Evolutionary conservation across 2,888 invertebrate species (phyloP).

Genomic region (Sinotaia quadrata): DNA sequence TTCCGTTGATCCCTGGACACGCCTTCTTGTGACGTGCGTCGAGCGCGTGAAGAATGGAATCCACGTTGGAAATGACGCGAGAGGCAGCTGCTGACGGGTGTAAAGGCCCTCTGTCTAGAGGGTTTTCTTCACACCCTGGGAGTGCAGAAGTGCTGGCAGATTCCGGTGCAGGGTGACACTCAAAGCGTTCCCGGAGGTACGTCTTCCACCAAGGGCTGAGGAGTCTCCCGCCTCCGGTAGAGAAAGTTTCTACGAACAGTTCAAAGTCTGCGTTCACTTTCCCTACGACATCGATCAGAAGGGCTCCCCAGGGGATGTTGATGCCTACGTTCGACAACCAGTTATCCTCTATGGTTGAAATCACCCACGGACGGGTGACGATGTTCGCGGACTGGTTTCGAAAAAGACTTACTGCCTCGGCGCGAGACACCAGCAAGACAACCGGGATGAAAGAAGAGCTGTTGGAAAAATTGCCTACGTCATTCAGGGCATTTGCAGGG

Average conservation of each 20-base stretch:
- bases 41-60: constrained; percentile 49
- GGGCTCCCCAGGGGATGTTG: constrained; percentile 29
- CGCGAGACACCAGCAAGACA: constrained; percentile 30
- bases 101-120: constrained; percentile 12
- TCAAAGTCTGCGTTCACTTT: constrained; percentile 31
- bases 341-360: constrained; percentile 31
- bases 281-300: constrained; percentile 32
- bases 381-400: constrained; percentile 11
- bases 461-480: constrained; percentile 8
- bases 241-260: constrained; percentile 24
- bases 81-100: constrained; percentile 38
- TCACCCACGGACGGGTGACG: constrained; percentile 30
- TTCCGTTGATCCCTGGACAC: constrained; percentile 41
- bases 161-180: constrained; percentile 10
- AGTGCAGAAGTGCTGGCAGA: not conserved
- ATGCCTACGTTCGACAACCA: constrained; percentile 26
- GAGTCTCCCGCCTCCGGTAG: not conserved
- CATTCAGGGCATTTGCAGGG: constrained; percentile 1
- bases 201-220: constrained; percentile 28
- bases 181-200: constrained; percentile 27
- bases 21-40: constrained; percentile 36
- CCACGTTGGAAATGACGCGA: constrained; percentile 48
- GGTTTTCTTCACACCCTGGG: constrained; percentile 13
- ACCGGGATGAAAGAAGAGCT: constrained; percentile 19
- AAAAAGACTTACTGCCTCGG: constrained; percentile 26